These are phyloP conservation scores for silkworm (Bombyx mori) DNA, from an alignment of 1,140 invertebrate species.

Conservation along the genomic window DNA sequence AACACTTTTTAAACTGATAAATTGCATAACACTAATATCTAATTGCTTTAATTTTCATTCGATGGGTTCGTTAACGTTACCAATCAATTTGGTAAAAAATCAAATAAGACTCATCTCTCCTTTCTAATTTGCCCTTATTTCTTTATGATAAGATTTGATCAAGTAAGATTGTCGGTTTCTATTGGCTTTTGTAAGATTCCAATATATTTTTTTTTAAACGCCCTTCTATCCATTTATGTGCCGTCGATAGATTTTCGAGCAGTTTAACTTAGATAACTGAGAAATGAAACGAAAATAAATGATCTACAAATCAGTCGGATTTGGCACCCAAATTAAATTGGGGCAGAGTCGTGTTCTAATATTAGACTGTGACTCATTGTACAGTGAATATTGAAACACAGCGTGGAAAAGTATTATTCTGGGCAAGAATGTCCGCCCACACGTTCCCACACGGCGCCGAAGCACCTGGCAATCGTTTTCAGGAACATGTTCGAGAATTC, in stretches of 20 bases:
- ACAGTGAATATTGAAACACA: constrained; percentile 43
- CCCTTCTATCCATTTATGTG: too few species aligned
- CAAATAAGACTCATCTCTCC: too few species aligned
- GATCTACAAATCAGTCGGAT: constrained; percentile 1
- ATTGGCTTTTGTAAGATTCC: too few species aligned
- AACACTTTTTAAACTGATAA: too few species aligned
- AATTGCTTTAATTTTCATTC: too few species aligned
- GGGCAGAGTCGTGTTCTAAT: constrained; percentile 48
- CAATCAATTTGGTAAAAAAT: too few species aligned
- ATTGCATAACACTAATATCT: too few species aligned
- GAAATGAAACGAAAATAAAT: neutral
- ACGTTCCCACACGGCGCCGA: constrained; percentile 5
- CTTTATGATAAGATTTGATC: too few species aligned
- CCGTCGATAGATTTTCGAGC: neutral
- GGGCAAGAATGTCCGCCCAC: constrained; percentile 46
- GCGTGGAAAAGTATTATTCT: constrained; percentile 46
- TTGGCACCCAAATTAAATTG: constrained; percentile 20
- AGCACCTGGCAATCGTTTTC: neutral
- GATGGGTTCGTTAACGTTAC: too few species aligned
- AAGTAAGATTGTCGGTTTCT: too few species aligned
- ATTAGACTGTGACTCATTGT: constrained; percentile 57
- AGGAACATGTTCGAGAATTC: neutral
- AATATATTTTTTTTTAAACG: too few species aligned
- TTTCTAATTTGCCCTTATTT: too few species aligned
- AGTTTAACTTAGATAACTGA: neutral